Percentiles rank a stretch among this genome's conserved stretches.
These are phyloP conservation scores for Centruroides sculpturatus DNA, from an alignment of 1,140 invertebrate genomes.

Conservation along the genomic window DNA sequence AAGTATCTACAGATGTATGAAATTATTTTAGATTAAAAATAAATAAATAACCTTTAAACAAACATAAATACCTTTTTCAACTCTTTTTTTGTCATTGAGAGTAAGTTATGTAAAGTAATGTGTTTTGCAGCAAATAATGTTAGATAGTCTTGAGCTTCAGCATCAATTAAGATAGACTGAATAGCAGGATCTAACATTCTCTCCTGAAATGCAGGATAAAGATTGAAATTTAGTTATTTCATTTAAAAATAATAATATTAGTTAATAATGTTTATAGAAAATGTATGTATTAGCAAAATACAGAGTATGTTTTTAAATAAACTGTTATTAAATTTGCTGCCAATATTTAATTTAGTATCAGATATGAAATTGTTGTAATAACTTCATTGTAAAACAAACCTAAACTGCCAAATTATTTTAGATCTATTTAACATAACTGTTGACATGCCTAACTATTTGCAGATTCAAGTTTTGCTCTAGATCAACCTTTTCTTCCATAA, in stretches of 20 bases:
- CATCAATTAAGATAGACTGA: conserved; percentile 9
- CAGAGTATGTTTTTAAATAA: no score
- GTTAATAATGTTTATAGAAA: not conserved
- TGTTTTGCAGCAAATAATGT: conserved; percentile 13
- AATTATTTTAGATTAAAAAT: no score
- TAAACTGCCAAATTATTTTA: no score
- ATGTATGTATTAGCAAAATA: not conserved
- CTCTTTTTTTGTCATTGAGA: conserved; percentile 12
- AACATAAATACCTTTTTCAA: conserved; percentile 10
- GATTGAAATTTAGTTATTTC: not conserved
- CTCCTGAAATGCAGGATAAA: conserved; percentile 2
- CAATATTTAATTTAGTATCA: not conserved
- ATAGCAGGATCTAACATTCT: conserved; percentile 8
- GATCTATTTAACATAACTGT: no score
- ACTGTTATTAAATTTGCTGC: no score
- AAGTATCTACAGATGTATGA: no score
- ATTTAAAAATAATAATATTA: not conserved
- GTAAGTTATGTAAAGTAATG: conserved; percentile 8
- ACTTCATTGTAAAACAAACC: no score
- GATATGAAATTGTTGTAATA: no score
- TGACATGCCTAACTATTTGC: no score
- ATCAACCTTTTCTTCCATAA: not conserved
- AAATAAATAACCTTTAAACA: no score
- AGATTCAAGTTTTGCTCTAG: no score
- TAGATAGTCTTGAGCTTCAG: conserved; percentile 11